Conservation (phyloP, 2,113 vertebrate genomes). For the Sylvicapra grimmia region DNA sequence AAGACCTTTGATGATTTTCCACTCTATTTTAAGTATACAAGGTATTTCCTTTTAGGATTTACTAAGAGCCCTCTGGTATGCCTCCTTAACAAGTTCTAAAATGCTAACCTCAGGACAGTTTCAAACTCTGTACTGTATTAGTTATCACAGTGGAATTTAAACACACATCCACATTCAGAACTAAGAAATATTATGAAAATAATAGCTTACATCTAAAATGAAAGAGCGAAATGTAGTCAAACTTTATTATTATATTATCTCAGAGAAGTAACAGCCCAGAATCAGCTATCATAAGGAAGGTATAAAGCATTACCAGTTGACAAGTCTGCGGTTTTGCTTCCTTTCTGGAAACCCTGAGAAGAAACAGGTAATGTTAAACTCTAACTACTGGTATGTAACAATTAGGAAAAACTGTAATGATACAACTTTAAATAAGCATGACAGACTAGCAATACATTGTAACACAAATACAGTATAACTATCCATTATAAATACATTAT, state of each 20-base stretch:
- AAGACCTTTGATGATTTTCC: not conserved
- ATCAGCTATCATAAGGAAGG: not conserved
- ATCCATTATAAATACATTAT: not conserved
- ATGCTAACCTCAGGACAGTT: not conserved
- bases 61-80: not conserved
- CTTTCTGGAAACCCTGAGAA: slow-evolving; percentile 83
- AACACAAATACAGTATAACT: not conserved
- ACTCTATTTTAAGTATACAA: not conserved
- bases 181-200: not conserved
- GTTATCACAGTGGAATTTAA: not conserved
- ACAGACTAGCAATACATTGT: not conserved
- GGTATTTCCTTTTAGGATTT: not conserved
- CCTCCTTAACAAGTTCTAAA: not conserved
- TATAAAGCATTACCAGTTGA: slow-evolving; percentile 84
- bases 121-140: not conserved
- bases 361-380: slow-evolving; percentile 39
- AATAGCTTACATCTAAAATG: not conserved
- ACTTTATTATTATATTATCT: not conserved
- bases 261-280: not conserved
- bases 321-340: slow-evolving; percentile 84
- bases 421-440: not conserved
- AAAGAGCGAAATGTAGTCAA: not conserved
- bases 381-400: not conserved
- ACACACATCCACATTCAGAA: not conserved
- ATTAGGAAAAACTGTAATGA: not conserved